phyloP scores from a whole-genome alignment of 2,888 invertebrate species.

The Andrena hattorfiana region DNA sequence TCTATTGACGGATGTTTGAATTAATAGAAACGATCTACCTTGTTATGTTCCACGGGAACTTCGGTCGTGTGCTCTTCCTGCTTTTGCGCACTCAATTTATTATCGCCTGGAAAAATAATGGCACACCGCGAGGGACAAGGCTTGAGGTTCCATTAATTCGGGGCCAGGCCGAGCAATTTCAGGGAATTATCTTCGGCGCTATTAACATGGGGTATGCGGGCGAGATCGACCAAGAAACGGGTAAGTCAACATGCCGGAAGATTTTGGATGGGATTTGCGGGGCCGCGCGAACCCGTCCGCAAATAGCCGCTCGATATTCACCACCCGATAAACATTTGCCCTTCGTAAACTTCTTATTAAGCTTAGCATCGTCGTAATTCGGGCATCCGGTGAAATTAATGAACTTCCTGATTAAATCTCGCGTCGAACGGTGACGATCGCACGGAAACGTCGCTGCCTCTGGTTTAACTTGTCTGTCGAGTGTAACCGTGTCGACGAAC shows the following conservation, averaged over 20 bases:
- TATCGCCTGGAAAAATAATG: neutral
- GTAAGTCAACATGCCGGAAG: conserved; percentile 4
- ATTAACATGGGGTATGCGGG: neutral
- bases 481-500: conserved; percentile 7
- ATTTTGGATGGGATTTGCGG: conserved; percentile 10
- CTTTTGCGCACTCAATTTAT: neutral
- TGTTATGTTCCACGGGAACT: neutral
- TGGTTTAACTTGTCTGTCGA: conserved; percentile 5
- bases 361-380: conserved; percentile 15
- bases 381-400: conserved; percentile 36
- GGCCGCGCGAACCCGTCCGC: neutral
- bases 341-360: conserved; percentile 9
- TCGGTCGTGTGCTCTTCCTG: no score
- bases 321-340: conserved; percentile 32
- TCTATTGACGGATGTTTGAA: neutral
- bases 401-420: conserved; percentile 49
- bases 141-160: neutral
- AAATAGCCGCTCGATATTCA: conserved; percentile 12
- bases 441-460: neutral
- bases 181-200: neutral
- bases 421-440: conserved; percentile 6
- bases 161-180: neutral
- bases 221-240: neutral
- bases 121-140: neutral
- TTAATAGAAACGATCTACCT: conserved; percentile 9